Conservation (phyloP, 2,113 vertebrate genomes). For the Varanus komodoensis region DNA sequence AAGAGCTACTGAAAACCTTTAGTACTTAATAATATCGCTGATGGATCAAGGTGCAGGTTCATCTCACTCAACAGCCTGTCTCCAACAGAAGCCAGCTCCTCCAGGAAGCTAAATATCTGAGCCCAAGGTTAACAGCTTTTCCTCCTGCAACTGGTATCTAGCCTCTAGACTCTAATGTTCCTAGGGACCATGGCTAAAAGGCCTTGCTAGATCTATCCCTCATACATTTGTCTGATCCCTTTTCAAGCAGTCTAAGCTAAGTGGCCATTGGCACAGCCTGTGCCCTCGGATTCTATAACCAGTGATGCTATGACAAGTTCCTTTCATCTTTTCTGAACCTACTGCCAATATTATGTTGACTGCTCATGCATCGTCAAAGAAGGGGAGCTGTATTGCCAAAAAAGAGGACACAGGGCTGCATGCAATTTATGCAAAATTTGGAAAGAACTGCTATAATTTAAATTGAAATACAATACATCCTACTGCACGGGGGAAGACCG, state of each 20-base stretch:
- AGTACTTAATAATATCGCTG: not conserved
- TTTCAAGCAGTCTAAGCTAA: not conserved
- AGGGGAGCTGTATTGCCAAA: not conserved
- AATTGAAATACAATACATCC: not conserved
- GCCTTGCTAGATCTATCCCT: not conserved
- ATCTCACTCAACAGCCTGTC: not conserved
- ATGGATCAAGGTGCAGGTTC: not conserved
- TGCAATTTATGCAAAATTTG: not conserved
- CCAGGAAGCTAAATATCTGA: not conserved
- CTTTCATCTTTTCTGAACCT: constrained; percentile 42
- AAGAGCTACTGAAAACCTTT: not conserved
- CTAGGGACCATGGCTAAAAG: not conserved
- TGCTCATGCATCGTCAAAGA: not conserved
- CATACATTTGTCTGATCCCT: not conserved
- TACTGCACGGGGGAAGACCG: not conserved
- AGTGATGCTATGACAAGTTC: not conserved
- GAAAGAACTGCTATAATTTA: not conserved
- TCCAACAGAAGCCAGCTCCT: not conserved
- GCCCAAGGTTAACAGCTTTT: not conserved
- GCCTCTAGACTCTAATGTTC: not conserved
- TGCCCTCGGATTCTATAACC: not conserved
- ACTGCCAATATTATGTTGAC: constrained; percentile 6
- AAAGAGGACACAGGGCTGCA: not conserved
- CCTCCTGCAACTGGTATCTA: not conserved
- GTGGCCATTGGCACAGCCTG: not conserved